Conservation (phyloP, 37 sponge, comb jelly and placozoan genomes). For the Chondrosia reniformis region DNA sequence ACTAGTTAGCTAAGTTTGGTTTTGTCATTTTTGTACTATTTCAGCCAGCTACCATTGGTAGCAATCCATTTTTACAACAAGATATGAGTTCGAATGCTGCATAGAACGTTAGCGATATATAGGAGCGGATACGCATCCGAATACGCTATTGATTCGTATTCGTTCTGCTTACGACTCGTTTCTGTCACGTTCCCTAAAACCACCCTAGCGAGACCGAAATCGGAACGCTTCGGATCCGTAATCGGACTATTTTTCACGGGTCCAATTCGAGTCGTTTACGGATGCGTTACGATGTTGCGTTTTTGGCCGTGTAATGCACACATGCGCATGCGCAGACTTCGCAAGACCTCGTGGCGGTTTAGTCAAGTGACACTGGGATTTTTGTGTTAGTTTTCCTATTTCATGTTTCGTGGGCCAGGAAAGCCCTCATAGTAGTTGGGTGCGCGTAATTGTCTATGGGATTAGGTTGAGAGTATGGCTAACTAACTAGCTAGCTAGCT, state of each 20-base stretch:
- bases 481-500: too few relatives aligned
- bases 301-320: background rate
- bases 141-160: background rate
- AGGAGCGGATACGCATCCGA: background rate
- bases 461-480: too few relatives aligned
- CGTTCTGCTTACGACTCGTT: constrained; percentile 3
- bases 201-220: background rate
- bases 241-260: background rate
- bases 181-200: background rate
- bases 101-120: background rate
- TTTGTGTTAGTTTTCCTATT: too few relatives aligned
- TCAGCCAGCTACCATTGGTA: background rate
- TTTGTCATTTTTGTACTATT: background rate
- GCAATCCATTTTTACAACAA: background rate
- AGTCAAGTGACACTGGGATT: too few relatives aligned
- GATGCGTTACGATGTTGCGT: background rate
- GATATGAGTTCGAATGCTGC: background rate
- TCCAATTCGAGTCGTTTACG: background rate
- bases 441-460: too few relatives aligned
- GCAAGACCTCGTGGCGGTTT: too few relatives aligned
- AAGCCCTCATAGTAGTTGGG: too few relatives aligned
- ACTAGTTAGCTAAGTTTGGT: background rate
- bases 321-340: too few relatives aligned
- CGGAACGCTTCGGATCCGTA: background rate
- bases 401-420: too few relatives aligned